phyloP scores from a whole-genome alignment of 1,140 invertebrate genomes.

The Drosophila baimaii region DNA sequence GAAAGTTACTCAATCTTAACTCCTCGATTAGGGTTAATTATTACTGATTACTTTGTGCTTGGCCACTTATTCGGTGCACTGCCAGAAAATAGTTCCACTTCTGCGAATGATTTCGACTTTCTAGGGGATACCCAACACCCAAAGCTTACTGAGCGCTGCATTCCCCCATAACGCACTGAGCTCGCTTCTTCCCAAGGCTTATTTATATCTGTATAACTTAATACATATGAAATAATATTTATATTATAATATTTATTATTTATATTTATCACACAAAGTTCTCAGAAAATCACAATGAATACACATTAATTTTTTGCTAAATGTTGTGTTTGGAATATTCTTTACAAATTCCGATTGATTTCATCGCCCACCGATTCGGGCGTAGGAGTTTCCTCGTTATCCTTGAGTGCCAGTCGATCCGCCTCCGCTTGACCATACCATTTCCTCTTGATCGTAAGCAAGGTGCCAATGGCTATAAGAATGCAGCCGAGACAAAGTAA shows the following conservation, averaged over 20 bases:
- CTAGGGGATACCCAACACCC: too few relatives aligned
- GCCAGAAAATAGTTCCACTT: too few relatives aligned
- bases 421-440: constrained; percentile 64
- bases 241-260: background rate
- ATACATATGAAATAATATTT: too few relatives aligned
- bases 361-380: background rate
- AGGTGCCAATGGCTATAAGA: constrained; percentile 46
- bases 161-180: too few relatives aligned
- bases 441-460: constrained; percentile 57
- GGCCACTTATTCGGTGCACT: background rate
- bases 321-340: background rate
- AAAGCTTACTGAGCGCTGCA: too few relatives aligned
- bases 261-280: constrained; percentile 28
- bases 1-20: background rate
- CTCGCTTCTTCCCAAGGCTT: too few relatives aligned
- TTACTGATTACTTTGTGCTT: too few relatives aligned
- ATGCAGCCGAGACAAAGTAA: constrained; percentile 63
- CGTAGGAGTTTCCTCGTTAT: constrained; percentile 15
- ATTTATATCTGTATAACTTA: too few relatives aligned
- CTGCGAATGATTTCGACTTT: too few relatives aligned
- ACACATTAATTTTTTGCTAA: background rate
- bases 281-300: constrained; percentile 8
- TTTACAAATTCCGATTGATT: background rate
- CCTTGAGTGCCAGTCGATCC: constrained; percentile 50
- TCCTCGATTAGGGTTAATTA: background rate